Conservation (phyloP, 2,113 vertebrate genomes). For the Stegastes partitus region DNA sequence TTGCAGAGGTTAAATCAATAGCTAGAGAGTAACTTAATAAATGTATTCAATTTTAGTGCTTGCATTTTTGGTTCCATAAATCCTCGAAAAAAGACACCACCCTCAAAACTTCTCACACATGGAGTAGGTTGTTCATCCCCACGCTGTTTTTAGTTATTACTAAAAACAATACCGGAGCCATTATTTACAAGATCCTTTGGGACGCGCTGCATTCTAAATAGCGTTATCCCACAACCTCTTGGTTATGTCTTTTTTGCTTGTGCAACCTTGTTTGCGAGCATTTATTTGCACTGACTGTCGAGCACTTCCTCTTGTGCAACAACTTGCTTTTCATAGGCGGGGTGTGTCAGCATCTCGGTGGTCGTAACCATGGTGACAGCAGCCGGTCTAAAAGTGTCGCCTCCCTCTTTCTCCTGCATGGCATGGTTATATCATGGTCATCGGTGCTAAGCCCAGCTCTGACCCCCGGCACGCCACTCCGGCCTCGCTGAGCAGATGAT, state of each 20-base stretch:
- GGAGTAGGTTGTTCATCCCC: no score
- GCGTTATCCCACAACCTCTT: neutral
- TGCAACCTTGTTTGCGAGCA: slow-evolving; percentile 22
- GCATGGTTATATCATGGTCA: slow-evolving; percentile 4
- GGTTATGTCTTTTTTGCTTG: slow-evolving; percentile 22
- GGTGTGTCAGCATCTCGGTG: slow-evolving; percentile 22
- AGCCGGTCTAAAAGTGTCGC: slow-evolving; percentile 9
- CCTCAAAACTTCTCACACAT: no score
- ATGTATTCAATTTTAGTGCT: no score
- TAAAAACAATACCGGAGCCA: no score
- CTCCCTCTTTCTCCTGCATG: slow-evolving; percentile 2
- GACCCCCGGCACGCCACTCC: slow-evolving; percentile 18
- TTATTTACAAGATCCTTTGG: neutral
- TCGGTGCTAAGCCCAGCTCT: slow-evolving; percentile 25
- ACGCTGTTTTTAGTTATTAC: no score
- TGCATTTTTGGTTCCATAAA: no score
- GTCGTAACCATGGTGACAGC: slow-evolving; percentile 34
- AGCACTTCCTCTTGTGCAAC: slow-evolving; percentile 38
- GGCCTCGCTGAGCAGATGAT: slow-evolving; percentile 19
- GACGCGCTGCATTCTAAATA: neutral
- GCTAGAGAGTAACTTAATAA: no score
- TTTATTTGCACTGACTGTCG: slow-evolving; percentile 36
- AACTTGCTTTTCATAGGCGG: slow-evolving; percentile 28
- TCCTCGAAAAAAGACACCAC: no score
- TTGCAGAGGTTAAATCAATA: no score